Evolutionary conservation across 1,140 invertebrate genomes (phyloP).

Genomic region (Leptinotarsa defecta): DNA sequence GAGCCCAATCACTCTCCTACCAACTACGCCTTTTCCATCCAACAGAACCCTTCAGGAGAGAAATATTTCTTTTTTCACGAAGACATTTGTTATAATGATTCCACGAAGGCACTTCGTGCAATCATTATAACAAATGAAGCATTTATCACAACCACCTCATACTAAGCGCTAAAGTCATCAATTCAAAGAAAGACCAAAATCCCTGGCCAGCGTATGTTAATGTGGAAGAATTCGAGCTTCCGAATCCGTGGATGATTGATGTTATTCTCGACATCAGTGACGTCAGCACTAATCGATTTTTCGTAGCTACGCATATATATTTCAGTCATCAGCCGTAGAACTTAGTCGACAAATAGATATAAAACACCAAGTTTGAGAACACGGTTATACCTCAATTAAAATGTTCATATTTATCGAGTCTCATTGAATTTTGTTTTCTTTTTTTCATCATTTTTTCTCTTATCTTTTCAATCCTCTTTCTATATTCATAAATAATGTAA

Average conservation of each 20-base stretch:
- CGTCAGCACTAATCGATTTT: slow-evolving; percentile 13
- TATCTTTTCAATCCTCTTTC: no score
- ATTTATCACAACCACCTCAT: slow-evolving; percentile 12
- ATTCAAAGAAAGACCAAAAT: background rate
- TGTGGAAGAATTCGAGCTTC: slow-evolving; percentile 10
- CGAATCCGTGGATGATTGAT: slow-evolving; percentile 15
- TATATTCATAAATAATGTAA: no score
- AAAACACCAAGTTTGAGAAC: no score
- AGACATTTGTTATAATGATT: background rate
- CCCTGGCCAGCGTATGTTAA: slow-evolving; percentile 6
- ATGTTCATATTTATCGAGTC: no score
- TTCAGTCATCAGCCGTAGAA: background rate
- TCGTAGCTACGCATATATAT: background rate
- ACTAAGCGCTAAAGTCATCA: background rate
- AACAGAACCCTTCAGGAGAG: background rate
- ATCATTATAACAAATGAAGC: slow-evolving; percentile 13
- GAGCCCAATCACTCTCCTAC: no score
- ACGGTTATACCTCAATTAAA: no score
- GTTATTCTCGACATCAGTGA: background rate
- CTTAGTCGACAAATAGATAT: no score
- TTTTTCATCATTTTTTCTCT: no score
- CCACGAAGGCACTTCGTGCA: background rate
- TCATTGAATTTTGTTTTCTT: no score
- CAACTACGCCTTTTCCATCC: background rate
- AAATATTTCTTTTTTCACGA: background rate